Evolutionary conservation across 2,888 invertebrate genomes (phyloP).

Genomic region (Cerceris ruficornis): DNA sequence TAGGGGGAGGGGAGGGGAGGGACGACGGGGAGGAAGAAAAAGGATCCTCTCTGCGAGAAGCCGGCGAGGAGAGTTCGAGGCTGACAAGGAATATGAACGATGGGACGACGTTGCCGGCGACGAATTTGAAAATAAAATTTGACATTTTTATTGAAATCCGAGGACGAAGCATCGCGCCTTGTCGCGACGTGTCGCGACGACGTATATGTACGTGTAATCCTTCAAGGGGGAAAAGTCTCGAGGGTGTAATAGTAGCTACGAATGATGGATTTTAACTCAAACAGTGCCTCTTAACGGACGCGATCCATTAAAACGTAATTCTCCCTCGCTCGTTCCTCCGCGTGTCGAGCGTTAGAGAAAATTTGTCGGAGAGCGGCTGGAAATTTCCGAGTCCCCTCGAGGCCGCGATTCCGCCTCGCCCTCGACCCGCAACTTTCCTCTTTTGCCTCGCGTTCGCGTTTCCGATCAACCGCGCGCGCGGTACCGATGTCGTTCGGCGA

Average conservation of each 20-base stretch:
- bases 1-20: neutral
- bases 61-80: slow-evolving; percentile 16
- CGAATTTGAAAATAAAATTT: slow-evolving; percentile 72
- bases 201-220: slow-evolving; percentile 30
- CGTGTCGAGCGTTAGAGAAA: slow-evolving; percentile 9
- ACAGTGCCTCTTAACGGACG: slow-evolving; percentile 18
- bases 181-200: slow-evolving; percentile 28
- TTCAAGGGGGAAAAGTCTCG: slow-evolving; percentile 25
- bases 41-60: slow-evolving; percentile 13
- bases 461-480: slow-evolving; percentile 15
- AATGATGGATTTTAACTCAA: slow-evolving; percentile 60
- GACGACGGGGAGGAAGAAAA: neutral
- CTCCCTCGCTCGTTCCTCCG: slow-evolving; percentile 7
- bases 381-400: too few relatives aligned
- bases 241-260: slow-evolving; percentile 46
- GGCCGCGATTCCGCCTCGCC: too few relatives aligned
- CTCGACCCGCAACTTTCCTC: neutral
- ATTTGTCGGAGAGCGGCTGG: neutral
- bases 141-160: slow-evolving; percentile 73
- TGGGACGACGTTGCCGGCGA: slow-evolving; percentile 47
- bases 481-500: too few relatives aligned
- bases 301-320: slow-evolving; percentile 57
- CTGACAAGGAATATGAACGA: slow-evolving; percentile 66
- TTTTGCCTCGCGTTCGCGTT: neutral
- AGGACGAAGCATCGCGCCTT: slow-evolving; percentile 40